Percentiles rank a stretch among this genome's conserved stretches.
Conservation (phyloP, 2,113 vertebrate genomes). For the Mesoclemmys tuberculata region DNA sequence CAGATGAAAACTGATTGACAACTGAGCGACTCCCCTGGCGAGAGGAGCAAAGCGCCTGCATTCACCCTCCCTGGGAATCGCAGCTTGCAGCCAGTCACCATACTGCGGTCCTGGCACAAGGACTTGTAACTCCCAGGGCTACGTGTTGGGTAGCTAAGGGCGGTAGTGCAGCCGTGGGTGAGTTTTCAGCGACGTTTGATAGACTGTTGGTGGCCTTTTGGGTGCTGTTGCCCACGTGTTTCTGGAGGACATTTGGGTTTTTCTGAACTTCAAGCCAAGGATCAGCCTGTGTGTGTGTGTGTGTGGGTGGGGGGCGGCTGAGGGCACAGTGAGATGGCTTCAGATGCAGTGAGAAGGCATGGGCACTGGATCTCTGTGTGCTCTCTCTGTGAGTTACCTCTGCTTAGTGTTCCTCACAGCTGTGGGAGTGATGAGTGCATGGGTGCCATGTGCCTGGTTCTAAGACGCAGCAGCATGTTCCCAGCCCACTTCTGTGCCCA, state of each 20-base stretch:
- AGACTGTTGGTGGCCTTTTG: neutral
- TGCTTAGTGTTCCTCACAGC: neutral
- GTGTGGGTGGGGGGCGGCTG: too few relatives aligned
- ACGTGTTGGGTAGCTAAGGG: too few relatives aligned
- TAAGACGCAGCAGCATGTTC: neutral
- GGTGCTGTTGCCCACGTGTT: neutral
- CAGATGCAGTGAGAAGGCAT: too few relatives aligned
- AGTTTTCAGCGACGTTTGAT: neutral
- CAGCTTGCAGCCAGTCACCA: neutral
- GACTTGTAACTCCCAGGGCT: neutral
- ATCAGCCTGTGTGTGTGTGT: too few relatives aligned
- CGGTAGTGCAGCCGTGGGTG: neutral
- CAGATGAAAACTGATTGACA: neutral
- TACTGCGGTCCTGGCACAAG: neutral
- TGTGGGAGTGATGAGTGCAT: neutral
- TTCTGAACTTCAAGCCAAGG: neutral
- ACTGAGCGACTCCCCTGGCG: too few relatives aligned
- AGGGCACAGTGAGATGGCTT: neutral
- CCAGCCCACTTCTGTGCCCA: too few relatives aligned
- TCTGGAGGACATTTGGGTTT: neutral
- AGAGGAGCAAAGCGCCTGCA: neutral
- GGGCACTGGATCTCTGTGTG: too few relatives aligned
- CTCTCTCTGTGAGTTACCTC: neutral
- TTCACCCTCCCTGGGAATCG: neutral
- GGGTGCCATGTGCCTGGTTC: too few relatives aligned